Conservation (phyloP, 2,113 vertebrate species). For the Motacilla tschutschensis region DNA sequence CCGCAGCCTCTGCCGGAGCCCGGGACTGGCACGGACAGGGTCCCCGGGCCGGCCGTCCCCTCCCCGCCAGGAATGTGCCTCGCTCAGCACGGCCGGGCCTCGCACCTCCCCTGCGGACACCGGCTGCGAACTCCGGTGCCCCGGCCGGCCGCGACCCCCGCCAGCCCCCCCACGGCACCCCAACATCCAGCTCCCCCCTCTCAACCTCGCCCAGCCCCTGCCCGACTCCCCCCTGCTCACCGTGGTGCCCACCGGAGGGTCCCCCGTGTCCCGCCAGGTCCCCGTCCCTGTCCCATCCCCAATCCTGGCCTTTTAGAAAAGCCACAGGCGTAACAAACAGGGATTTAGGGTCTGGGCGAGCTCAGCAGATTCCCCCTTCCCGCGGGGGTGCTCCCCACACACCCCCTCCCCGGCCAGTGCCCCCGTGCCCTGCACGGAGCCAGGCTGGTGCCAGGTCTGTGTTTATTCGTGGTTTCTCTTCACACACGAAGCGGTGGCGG, state of each 20-base stretch:
- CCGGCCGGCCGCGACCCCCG: background rate
- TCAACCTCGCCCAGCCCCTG: background rate
- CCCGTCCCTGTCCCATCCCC: background rate
- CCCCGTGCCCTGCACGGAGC: accelerated
- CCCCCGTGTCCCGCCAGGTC: background rate
- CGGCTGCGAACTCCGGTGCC: background rate
- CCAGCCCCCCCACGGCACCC: background rate
- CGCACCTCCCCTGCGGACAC: background rate
- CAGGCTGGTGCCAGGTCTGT: background rate
- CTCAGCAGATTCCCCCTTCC: slow-evolving; percentile 56
- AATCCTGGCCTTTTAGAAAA: slow-evolving; percentile 37
- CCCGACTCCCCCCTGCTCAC: background rate
- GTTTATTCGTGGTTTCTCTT: background rate
- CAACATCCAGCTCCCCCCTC: accelerated
- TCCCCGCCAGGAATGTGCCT: slow-evolving; percentile 8
- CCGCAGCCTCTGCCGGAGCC: background rate
- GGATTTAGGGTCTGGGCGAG: slow-evolving; percentile 40
- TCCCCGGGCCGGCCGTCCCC: background rate
- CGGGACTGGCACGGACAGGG: background rate
- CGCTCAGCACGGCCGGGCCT: slow-evolving; percentile 7
- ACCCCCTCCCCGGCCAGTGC: accelerated
- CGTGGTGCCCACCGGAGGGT: background rate
- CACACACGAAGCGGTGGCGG: background rate
- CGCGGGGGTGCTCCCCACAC: accelerated
- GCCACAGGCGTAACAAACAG: slow-evolving; percentile 45